Conservation (phyloP, 2,888 invertebrate species). For the Platynereis dumerilii region DNA sequence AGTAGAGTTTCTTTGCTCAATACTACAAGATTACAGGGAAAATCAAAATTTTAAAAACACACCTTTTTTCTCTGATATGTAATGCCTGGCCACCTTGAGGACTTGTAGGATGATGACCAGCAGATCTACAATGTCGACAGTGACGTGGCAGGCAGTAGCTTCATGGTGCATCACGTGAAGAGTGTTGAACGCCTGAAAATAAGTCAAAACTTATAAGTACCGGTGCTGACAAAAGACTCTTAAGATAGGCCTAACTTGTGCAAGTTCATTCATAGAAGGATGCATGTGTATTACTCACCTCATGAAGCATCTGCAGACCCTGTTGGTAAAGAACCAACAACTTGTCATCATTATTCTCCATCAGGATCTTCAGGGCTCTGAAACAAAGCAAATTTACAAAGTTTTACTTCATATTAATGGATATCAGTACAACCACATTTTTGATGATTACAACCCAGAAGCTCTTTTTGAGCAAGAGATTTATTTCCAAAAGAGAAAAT, state of each 20-base stretch:
- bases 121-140: conserved; percentile 83
- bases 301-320: conserved; percentile 81
- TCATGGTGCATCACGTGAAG: conserved; percentile 93
- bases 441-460: too few species aligned
- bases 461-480: neutral
- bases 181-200: conserved; percentile 79
- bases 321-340: conserved; percentile 88
- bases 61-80: conserved; percentile 41
- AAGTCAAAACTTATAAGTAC: too few species aligned
- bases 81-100: conserved; percentile 65
- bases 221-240: too few species aligned
- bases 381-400: conserved; percentile 5
- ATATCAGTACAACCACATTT: neutral
- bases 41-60: too few species aligned
- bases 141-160: conserved; percentile 86
- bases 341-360: conserved; percentile 88
- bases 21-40: too few species aligned
- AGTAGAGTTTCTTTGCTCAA: too few species aligned
- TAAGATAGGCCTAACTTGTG: too few species aligned
- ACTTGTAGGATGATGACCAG: conserved; percentile 67
- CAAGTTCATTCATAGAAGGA: too few species aligned
- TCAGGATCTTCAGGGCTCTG: conserved; percentile 78
- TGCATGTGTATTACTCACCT: conserved; percentile 65
- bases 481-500: neutral
- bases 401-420: neutral